These are phyloP conservation scores for Anastrepha obliqua DNA, from an alignment of 1,140 invertebrate species.

Conservation along the genomic window DNA sequence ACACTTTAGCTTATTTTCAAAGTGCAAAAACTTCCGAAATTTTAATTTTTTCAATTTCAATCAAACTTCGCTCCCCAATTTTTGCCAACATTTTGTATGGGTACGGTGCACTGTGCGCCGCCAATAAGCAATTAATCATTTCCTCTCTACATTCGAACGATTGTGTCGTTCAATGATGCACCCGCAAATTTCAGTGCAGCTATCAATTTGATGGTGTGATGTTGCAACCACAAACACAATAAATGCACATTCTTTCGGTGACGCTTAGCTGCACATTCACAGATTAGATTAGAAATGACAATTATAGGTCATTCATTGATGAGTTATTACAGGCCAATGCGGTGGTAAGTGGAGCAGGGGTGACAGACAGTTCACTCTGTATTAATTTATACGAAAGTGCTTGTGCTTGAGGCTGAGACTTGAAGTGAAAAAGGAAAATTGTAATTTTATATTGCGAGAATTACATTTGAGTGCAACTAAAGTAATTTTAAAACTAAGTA, in stretches of 20 bases:
- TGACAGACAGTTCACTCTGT: constrained; percentile 20
- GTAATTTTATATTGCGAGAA: no score
- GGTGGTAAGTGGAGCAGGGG: background rate
- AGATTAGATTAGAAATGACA: constrained; percentile 35
- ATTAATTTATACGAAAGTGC: constrained; percentile 18
- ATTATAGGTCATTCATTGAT: constrained; percentile 45
- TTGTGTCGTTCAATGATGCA: background rate
- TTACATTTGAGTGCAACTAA: no score
- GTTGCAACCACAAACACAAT: background rate
- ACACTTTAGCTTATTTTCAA: no score
- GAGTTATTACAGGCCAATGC: background rate
- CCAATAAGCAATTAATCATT: no score
- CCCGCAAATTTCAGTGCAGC: background rate
- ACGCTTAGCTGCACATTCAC: constrained; percentile 9
- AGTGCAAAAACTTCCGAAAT: no score
- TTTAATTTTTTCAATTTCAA: no score
- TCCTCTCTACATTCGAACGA: background rate
- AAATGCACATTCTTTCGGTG: background rate
- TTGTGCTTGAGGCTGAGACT: background rate
- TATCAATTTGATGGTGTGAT: background rate
- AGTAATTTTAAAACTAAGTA: no score
- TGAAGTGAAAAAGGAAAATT: background rate
- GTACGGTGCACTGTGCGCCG: no score
- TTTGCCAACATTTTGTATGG: no score
- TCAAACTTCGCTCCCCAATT: no score